Base-by-base conservation (phyloP, 2,113 vertebrate genomes). In the Pithys albifrons region DNA sequence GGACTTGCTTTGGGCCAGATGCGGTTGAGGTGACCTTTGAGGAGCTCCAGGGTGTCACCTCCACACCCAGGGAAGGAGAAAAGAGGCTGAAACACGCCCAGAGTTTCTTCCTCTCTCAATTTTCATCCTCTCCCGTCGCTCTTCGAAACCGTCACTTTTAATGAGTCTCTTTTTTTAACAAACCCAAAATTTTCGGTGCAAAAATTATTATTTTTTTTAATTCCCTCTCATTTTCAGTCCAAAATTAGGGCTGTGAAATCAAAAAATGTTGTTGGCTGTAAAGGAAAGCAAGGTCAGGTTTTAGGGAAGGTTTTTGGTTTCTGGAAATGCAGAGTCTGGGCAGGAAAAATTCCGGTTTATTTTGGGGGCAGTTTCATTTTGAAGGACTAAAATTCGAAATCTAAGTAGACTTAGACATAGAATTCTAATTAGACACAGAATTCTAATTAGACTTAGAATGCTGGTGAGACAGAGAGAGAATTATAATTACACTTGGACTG, bases 71-170 rank as follows among this genome's bases (percentile, higher is more conserved):
- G 55, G 49, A 15, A 59, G 35, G 58, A 76, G 2, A 51, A 9
- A 28, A 85, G 52, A 88, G 73, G 37, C 61, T 74, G 76, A 57
- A 54, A 16, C 0, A 1, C 23, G 76, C 79, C 39, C 27, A 31
- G 25, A 0, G 0, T 61, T 73, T 58, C 64, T 69, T 22, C 1
- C 0, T n/a, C 54, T 28, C 7, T 77, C 20, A 14, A 17, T 66
- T 43, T 14, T 10, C 58, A 27, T 80, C 19, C 29, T 76, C 15
- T 85, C 33, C 14, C 14, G 14, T 12, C 37, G 19, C 27, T 77
- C 13, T 55, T 69, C 66, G 43, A 81, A n/a, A n/a, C n/a, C n/a
- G n/a, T n/a, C n/a, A n/a, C n/a, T n/a, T n/a, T n/a, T n/a, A n/a
- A n/a, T n/a, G n/a, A n/a, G n/a, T n/a, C n/a, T n/a, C n/a, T n/a